Percentiles rank a stretch among this genome's conserved stretches.
These are phyloP conservation scores for Vesta saturnalis DNA, from an alignment of 2,888 invertebrate species.

Conservation along the genomic window DNA sequence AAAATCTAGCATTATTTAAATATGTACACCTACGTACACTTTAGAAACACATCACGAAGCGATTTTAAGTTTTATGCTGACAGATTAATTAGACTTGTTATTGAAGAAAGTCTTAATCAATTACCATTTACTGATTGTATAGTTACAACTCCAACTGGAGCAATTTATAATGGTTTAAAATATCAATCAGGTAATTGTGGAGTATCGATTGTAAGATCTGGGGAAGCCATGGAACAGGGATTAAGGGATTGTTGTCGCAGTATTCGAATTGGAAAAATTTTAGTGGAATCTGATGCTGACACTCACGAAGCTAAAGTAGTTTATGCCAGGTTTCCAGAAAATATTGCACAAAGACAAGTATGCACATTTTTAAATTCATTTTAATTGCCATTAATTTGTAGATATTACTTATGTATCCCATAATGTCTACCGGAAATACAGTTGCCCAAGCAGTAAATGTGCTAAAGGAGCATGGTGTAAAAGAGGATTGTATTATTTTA, in stretches of 20 bases:
- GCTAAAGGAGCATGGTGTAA: slow-evolving; percentile 91
- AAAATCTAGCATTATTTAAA: too few relatives aligned
- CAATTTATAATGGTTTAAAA: slow-evolving; percentile 89
- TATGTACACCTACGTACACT: too few relatives aligned
- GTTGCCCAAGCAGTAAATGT: slow-evolving; percentile 94
- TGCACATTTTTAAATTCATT: not conserved
- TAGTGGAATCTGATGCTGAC: slow-evolving; percentile 95
- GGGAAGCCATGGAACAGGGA: slow-evolving; percentile 70
- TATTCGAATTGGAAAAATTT: slow-evolving; percentile 97
- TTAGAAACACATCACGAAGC: slow-evolving; percentile 88
- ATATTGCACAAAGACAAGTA: slow-evolving; percentile 82
- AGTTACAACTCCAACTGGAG: slow-evolving; percentile 93
- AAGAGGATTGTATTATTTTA: slow-evolving; percentile 94
- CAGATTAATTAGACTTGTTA: slow-evolving; percentile 94
- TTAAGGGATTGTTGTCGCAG: slow-evolving; percentile 97
- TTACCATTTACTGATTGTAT: slow-evolving; percentile 91
- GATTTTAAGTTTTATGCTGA: slow-evolving; percentile 99
- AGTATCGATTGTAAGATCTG: slow-evolving; percentile 93
- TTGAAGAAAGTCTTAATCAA: slow-evolving; percentile 98
- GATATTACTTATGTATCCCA: slow-evolving; percentile 97
- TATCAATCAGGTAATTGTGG: slow-evolving; percentile 99
- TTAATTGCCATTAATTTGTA: slow-evolving; percentile 40
- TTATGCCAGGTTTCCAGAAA: slow-evolving; percentile 97
- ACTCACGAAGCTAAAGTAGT: slow-evolving; percentile 97
- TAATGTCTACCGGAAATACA: slow-evolving; percentile 98